Evolutionary conservation across 2,797 vertebrate genomes (phyloP), one percentile per base, ranked within the genome.

Genomic region (Alfaro cultratus): DNA sequence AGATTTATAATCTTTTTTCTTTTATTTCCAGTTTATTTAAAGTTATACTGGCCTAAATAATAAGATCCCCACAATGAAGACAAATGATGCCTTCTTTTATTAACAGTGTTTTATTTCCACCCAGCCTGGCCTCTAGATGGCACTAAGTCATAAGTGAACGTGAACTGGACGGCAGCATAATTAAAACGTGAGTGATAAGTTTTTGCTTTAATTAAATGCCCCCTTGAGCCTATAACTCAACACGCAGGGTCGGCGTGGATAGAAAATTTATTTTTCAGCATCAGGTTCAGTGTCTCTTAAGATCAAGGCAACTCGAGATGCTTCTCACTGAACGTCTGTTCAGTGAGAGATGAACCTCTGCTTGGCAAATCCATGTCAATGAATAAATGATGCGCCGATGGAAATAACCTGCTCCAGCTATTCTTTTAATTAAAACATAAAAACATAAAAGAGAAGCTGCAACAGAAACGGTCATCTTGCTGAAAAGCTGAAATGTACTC

Each of bases 201-300:
- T 94, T 93, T 88, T 88, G 84, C 87, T 90, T 92, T 93, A 93
- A 94, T 94, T 91, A 94, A 94, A 92, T 80, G 73, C 86, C 90
- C 68, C 92, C 87, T 87, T 26, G 75, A 90, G 92, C 87, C 89
- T 73, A 83, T 78, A 85, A 89, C 83, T 88, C 78, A 68, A 80
- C 72, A 84, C 16, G 10, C 62, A 45, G 83, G 88, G 87, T 90
- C 74, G 82, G 76, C 39, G 41, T 84, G 82, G 78, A 88, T 46
- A 1, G 85, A 84, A 86, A 85, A 80, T 89, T 74, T 83, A 21
- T 91, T 84, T 79, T 88, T 84, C 82, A 91, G 76, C 88, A 86
- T 77, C 81, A 79, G 86, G 87, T 86, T 82, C 83, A 76, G 84
- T 74, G 85, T 90, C 83, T 91, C 85, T 78, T 70, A 74, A 88